Conservation (phyloP, 2,797 vertebrate species). For the Carcharodon carcharias region DNA sequence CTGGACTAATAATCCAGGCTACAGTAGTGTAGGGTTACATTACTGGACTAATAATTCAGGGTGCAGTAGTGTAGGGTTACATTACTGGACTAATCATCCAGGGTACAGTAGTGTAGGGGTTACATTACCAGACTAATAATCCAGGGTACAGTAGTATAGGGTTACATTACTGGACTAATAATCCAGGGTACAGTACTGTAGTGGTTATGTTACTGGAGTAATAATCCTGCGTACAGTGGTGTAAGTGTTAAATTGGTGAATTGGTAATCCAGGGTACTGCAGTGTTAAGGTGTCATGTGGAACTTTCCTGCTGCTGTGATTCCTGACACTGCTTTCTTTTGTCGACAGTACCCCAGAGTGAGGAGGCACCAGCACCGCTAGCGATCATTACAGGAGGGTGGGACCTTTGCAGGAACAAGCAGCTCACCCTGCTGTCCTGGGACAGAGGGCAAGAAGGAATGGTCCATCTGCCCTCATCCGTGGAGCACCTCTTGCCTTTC, state of each 20-base stretch:
- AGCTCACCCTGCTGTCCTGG: not conserved
- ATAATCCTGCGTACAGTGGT: not conserved
- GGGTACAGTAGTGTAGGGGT: not conserved
- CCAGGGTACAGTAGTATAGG: not conserved
- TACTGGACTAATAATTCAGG: too few species aligned
- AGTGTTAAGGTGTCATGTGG: not conserved
- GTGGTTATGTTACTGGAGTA: not conserved
- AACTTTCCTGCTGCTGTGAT: not conserved
- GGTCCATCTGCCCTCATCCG: not conserved
- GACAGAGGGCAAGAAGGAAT: not conserved
- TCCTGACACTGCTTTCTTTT: not conserved
- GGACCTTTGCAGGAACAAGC: not conserved
- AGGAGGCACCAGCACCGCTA: not conserved
- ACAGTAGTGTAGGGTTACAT: too few species aligned
- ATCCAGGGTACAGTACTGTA: not conserved
- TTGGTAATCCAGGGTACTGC: too few species aligned
- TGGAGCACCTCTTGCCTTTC: not conserved
- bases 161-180: not conserved
- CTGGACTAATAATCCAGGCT: too few species aligned
- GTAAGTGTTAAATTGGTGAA: too few species aligned
- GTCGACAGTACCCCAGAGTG: not conserved
- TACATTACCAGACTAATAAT: not conserved
- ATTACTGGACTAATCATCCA: too few species aligned
- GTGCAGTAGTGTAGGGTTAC: too few species aligned
- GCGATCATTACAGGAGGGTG: accelerated